A percentile compares a stretch with the other conserved stretches of the same genome.
phyloP scores from a whole-genome alignment of 2,797 vertebrate species.

The Pterois miles region DNA sequence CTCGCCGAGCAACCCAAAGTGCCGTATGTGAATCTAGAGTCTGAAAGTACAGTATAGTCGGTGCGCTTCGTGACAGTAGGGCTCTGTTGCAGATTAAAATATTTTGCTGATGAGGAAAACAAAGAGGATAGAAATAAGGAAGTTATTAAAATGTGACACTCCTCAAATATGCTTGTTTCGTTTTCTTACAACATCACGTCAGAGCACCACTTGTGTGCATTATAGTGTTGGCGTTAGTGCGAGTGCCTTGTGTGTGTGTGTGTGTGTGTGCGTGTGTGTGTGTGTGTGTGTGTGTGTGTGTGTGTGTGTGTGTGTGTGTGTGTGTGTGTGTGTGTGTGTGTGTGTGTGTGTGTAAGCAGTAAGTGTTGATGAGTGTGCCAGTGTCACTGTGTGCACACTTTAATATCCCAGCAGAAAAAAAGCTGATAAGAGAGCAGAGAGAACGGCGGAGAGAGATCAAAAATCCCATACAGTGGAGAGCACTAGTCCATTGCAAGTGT shows the following conservation, averaged over 20 bases:
- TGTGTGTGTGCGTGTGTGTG: neutral
- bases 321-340: neutral
- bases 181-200: conserved; percentile 22
- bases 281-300: conserved; percentile 26
- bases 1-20: neutral
- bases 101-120: conserved; percentile 46
- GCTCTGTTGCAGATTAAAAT: conserved; percentile 29
- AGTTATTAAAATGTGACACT: conserved; percentile 43
- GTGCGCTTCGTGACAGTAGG: neutral
- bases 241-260: conserved; percentile 2
- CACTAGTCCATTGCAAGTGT: conserved; percentile 83
- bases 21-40: conserved; percentile 12
- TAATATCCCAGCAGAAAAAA: conserved; percentile 74
- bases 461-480: conserved; percentile 80
- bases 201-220: conserved; percentile 13
- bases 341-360: conserved; percentile 30
- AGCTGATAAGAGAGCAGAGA: conserved; percentile 76
- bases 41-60: neutral
- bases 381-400: conserved; percentile 63
- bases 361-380: conserved; percentile 36
- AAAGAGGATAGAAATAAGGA: conserved; percentile 36
- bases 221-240: neutral
- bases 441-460: conserved; percentile 68
- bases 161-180: conserved; percentile 7
- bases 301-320: neutral